Percentiles rank a stretch among this genome's conserved stretches.
These are phyloP conservation scores for Drymonia ruficornis DNA, from an alignment of 2,888 invertebrate genomes.

Conservation along the genomic window DNA sequence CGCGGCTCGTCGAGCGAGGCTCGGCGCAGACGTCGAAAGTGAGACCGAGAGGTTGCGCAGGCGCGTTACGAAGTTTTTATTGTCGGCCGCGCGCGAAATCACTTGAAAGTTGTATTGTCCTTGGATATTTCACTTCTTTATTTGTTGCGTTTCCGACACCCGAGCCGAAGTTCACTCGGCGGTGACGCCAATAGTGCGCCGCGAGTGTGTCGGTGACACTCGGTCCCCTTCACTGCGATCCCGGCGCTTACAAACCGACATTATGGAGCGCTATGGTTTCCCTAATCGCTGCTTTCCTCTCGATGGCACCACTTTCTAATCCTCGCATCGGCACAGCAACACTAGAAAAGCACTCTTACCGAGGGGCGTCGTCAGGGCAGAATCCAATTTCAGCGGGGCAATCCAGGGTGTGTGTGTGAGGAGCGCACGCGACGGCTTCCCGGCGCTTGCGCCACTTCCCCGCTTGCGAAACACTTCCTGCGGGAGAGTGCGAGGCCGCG, in stretches of 20 bases:
- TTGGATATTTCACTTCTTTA: conserved; percentile 84
- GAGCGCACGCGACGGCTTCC: conserved; percentile 71
- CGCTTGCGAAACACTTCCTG: conserved; percentile 81
- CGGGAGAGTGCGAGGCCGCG: conserved; percentile 81
- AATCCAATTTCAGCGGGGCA: conserved; percentile 60
- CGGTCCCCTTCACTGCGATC: conserved; percentile 70
- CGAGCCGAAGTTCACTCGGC: conserved; percentile 71
- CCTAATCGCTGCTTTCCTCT: conserved; percentile 23
- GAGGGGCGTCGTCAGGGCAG: conserved; percentile 52
- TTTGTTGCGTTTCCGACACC: conserved; percentile 80
- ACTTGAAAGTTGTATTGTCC: conserved; percentile 84
- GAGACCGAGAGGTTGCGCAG: conserved; percentile 83
- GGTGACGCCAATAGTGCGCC: conserved; percentile 64
- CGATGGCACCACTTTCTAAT: conserved; percentile 30
- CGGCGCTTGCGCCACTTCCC: conserved; percentile 82
- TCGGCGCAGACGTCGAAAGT: conserved; percentile 78
- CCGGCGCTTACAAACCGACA: conserved; percentile 45
- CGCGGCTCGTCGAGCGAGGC: conserved; percentile 66
- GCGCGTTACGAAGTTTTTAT: conserved; percentile 82
- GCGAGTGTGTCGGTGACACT: conserved; percentile 58
- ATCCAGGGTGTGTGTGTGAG: conserved; percentile 68
- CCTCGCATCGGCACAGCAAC: conserved; percentile 19
- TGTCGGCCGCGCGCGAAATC: conserved; percentile 83
- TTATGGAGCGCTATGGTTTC: conserved; percentile 36
- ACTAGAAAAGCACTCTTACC: conserved; percentile 51